Conservation (phyloP, 2,888 invertebrate species). For the Gastracanthus pulcherrimus region DNA sequence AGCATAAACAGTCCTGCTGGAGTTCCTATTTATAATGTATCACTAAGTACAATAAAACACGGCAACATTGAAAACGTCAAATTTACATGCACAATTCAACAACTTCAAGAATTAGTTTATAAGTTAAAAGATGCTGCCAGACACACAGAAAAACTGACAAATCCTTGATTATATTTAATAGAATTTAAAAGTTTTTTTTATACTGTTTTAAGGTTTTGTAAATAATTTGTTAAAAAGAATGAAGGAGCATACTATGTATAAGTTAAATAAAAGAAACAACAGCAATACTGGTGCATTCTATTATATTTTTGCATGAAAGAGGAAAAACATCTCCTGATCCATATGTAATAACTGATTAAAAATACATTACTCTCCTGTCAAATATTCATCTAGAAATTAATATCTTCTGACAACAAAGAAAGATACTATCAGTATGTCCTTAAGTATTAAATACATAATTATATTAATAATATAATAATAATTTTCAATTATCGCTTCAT, state of each 20-base stretch:
- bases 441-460: conserved; percentile 71
- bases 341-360: conserved; percentile 72
- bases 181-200: neutral
- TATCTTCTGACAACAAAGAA: conserved; percentile 63
- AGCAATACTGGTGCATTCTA: conserved; percentile 70
- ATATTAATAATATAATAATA: conserved; percentile 67
- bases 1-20: conserved; percentile 65
- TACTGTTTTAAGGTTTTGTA: conserved; percentile 25
- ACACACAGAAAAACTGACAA: conserved; percentile 80
- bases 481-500: conserved; percentile 66
- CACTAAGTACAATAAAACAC: conserved; percentile 66
- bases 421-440: conserved; percentile 68
- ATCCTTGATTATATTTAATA: conserved; percentile 48
- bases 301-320: conserved; percentile 75
- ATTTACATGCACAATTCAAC: conserved; percentile 82
- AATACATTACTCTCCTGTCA: conserved; percentile 70
- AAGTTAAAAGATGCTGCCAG: conserved; percentile 83
- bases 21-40: conserved; percentile 67
- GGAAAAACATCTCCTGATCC: conserved; percentile 72
- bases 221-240: conserved; percentile 38
- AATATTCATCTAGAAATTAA: conserved; percentile 69
- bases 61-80: conserved; percentile 77
- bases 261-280: conserved; percentile 47
- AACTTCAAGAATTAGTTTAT: conserved; percentile 83
- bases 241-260: conserved; percentile 15